A percentile compares a stretch with the other conserved stretches of the same genome.
These are phyloP conservation scores for Caenorhabditis sp. DNA, from an alignment of 2,888 invertebrate species.

Conservation along the genomic window DNA sequence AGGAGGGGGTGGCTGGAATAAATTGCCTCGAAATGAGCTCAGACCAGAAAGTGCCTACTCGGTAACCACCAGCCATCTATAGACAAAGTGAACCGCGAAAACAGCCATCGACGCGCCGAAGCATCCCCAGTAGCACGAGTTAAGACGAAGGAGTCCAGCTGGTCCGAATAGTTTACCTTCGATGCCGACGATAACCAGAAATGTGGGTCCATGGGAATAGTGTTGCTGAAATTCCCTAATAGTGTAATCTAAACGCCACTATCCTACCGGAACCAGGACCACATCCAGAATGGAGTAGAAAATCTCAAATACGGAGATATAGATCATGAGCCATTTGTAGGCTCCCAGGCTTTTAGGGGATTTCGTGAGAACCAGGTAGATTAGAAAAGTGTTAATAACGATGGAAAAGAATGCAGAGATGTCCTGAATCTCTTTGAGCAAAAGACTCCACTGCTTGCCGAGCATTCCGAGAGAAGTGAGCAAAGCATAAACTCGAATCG, in stretches of 20 bases:
- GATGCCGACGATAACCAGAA: not conserved
- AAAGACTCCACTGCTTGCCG: slow-evolving; percentile 12
- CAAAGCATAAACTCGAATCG: no score
- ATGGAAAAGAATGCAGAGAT: slow-evolving; percentile 6
- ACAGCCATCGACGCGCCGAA: not conserved
- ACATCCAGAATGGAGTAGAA: slow-evolving; percentile 1
- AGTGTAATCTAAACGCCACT: no score
- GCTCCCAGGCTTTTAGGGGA: not conserved
- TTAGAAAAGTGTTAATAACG: slow-evolving; percentile 11
- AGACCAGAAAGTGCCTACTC: not conserved
- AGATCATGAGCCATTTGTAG: slow-evolving; percentile 3
- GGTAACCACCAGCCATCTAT: not conserved
- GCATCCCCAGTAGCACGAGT: not conserved
- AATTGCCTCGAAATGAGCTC: no score
- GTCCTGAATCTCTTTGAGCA: slow-evolving; percentile 7
- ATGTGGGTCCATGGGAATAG: slow-evolving; percentile 2
- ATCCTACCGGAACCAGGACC: not conserved
- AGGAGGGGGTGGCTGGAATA: not conserved
- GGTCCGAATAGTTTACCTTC: not conserved
- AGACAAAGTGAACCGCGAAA: slow-evolving; percentile 3
- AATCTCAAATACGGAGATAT: not conserved
- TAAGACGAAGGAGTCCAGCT: not conserved
- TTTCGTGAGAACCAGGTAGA: not conserved
- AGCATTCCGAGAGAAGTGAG: not conserved
- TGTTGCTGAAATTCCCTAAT: slow-evolving; percentile 8